phyloP scores from a whole-genome alignment of 1,140 invertebrate species.

The Megathymus violae region DNA sequence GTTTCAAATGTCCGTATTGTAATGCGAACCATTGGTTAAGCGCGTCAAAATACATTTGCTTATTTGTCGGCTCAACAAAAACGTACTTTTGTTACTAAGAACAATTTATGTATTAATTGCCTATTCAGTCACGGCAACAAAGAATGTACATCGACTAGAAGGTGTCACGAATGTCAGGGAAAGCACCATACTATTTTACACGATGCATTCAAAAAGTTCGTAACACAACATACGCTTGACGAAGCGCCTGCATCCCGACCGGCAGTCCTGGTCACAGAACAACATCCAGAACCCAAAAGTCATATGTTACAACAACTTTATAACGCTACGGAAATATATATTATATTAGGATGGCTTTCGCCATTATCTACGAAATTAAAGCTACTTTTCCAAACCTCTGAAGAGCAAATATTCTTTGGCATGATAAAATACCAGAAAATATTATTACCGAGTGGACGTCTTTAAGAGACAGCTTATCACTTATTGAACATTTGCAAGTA shows the following conservation, averaged over 20 bases:
- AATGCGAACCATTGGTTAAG: constrained; percentile 11
- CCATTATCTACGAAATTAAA: constrained; percentile 55
- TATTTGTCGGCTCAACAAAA: constrained; percentile 15
- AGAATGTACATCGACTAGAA: not conserved
- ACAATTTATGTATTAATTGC: constrained; percentile 1
- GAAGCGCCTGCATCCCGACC: not conserved
- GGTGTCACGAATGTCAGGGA: not conserved
- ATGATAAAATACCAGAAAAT: constrained; percentile 51
- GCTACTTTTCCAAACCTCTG: constrained; percentile 61
- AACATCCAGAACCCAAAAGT: not conserved
- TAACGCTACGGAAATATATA: not conserved
- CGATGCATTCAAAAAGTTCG: not conserved
- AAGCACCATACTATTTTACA: not conserved
- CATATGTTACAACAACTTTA: not conserved
- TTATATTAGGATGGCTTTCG: constrained; percentile 46
- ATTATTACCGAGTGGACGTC: constrained; percentile 36
- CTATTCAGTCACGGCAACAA: not conserved
- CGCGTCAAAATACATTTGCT: not conserved
- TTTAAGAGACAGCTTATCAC: constrained; percentile 10
- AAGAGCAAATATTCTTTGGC: constrained; percentile 57
- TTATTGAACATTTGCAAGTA: constrained; percentile 18
- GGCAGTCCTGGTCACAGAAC: not conserved
- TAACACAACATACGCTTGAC: not conserved
- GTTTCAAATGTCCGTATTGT: constrained; percentile 13
- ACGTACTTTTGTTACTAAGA: constrained; percentile 10